These are phyloP conservation scores for Holacanthus passer DNA, from an alignment of 2,113 vertebrate genomes.

Conservation along the genomic window DNA sequence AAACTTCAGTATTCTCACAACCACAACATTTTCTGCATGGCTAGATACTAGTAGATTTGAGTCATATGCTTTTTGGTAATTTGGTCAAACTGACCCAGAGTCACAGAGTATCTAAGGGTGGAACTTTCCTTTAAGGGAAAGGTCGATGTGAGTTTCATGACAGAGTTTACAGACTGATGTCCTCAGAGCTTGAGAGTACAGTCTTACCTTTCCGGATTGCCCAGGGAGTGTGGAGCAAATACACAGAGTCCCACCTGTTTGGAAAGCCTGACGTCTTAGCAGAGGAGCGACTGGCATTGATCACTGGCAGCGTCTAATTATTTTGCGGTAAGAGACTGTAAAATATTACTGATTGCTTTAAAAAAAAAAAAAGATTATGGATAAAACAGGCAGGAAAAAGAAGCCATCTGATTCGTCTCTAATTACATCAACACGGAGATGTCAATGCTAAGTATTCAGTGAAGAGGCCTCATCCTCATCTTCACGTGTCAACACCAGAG, in stretches of 20 bases:
- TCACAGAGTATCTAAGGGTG: background rate
- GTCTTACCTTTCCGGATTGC: background rate
- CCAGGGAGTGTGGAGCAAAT: background rate
- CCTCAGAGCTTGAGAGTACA: background rate
- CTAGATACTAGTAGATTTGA: background rate
- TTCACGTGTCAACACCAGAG: conserved; percentile 48
- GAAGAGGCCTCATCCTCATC: conserved; percentile 35
- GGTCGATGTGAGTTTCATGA: background rate
- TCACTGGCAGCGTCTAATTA: background rate
- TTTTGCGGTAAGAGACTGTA: conserved; percentile 6
- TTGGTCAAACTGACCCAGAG: background rate
- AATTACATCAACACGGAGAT: conserved; percentile 2
- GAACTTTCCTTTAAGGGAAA: background rate
- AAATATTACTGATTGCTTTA: conserved; percentile 23
- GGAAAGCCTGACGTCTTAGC: background rate
- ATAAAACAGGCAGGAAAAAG: background rate
- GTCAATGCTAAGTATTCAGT: conserved; percentile 21
- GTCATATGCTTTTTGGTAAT: background rate
- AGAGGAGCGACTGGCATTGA: conserved; percentile 13
- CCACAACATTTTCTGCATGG: background rate
- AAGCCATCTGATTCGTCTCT: background rate
- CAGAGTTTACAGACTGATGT: background rate
- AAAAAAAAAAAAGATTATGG: too few species aligned
- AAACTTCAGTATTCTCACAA: too few species aligned
- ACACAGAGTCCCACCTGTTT: background rate